Conservation (phyloP, 2,888 invertebrate species). For the Panzeria rudis region DNA sequence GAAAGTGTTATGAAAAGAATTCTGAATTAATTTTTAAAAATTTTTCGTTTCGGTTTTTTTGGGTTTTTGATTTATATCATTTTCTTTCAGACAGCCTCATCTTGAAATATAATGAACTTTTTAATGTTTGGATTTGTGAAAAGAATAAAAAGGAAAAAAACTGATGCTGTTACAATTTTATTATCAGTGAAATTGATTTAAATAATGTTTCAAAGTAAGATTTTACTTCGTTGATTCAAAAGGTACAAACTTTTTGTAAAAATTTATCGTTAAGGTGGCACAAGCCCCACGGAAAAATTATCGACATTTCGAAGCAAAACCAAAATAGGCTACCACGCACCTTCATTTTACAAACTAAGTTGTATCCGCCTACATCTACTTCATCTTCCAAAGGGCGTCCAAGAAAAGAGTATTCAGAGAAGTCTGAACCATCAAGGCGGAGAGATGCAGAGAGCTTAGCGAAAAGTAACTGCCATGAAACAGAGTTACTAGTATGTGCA, state of each 20-base stretch:
- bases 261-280: neutral
- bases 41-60: neutral
- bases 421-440: slow-evolving; percentile 1
- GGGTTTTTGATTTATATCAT: too few relatives aligned
- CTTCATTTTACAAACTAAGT: neutral
- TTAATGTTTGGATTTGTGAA: slow-evolving; percentile 5
- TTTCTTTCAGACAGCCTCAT: too few relatives aligned
- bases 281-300: too few relatives aligned
- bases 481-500: neutral
- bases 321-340: neutral
- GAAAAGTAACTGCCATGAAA: slow-evolving; percentile 7
- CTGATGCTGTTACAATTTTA: neutral
- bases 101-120: neutral
- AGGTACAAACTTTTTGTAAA: too few relatives aligned
- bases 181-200: too few relatives aligned
- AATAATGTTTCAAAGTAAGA: neutral
- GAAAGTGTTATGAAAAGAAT: neutral
- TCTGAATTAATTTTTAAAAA: neutral
- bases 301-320: neutral
- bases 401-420: slow-evolving; percentile 9
- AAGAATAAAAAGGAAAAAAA: slow-evolving; percentile 1
- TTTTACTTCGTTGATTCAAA: too few relatives aligned
- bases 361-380: too few relatives aligned
- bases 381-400: neutral
- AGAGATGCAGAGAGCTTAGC: slow-evolving; percentile 1